Conservation (phyloP, 2,888 invertebrate genomes). For the Agrotis segetum region DNA sequence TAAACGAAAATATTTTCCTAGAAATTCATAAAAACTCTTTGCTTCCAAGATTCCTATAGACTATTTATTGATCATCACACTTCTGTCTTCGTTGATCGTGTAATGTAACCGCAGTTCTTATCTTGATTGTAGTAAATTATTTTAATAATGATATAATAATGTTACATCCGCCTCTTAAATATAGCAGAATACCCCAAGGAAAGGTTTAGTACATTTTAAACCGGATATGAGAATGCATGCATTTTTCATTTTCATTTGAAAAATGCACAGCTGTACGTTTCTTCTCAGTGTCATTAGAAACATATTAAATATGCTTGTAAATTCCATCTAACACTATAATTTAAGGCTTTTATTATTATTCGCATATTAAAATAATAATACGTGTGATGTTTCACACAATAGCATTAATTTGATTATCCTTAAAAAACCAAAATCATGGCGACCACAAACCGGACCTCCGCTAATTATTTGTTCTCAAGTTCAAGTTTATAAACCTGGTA, state of each 20-base stretch:
- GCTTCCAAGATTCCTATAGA: background rate
- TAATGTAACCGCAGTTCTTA: constrained; percentile 36
- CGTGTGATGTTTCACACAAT: too few relatives aligned
- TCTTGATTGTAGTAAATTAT: constrained; percentile 43
- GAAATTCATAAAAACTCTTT: constrained; percentile 1
- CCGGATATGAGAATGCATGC: background rate
- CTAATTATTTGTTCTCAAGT: constrained; percentile 49
- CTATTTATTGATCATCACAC: constrained; percentile 2
- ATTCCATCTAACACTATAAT: too few relatives aligned
- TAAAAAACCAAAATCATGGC: constrained; percentile 1
- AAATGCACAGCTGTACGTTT: too few relatives aligned
- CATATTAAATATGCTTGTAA: too few relatives aligned
- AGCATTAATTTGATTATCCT: background rate
- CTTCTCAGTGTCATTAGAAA: too few relatives aligned
- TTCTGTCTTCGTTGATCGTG: constrained; percentile 20
- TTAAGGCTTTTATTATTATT: too few relatives aligned
- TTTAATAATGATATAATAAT: constrained; percentile 19
- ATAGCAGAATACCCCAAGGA: constrained; percentile 5
- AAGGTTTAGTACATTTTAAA: background rate
- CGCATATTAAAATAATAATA: too few relatives aligned
- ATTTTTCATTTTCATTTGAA: too few relatives aligned
- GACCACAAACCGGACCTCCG: constrained; percentile 22
- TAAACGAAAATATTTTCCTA: background rate
- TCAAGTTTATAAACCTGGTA: constrained; percentile 58
- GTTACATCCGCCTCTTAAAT: constrained; percentile 12